Conservation (phyloP, 2,888 invertebrate genomes). For the Dicranocentrus wangi region DNA sequence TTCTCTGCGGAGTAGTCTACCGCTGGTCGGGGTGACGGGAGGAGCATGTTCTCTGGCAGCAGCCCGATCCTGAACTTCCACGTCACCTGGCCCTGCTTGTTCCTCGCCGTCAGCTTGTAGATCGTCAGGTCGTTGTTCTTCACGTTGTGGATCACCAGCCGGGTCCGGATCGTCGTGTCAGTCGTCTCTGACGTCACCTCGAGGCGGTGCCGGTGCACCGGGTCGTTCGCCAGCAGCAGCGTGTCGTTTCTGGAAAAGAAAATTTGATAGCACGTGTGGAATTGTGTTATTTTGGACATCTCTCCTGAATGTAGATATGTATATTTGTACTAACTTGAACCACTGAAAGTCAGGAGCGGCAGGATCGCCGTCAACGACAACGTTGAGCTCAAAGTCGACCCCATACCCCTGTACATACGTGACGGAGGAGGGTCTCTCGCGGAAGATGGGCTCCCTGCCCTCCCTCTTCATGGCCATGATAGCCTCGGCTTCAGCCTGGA, state of each 20-base stretch:
- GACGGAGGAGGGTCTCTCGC: constrained; percentile 90
- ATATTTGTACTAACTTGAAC: constrained; percentile 85
- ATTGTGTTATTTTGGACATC: not conserved
- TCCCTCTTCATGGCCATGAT: constrained; percentile 82
- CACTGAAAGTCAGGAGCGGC: constrained; percentile 87
- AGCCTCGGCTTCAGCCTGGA: constrained; percentile 90
- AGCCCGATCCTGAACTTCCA: constrained; percentile 33
- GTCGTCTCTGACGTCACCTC: constrained; percentile 13
- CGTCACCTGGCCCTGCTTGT: constrained; percentile 84
- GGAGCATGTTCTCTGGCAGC: constrained; percentile 4
- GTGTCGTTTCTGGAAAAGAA: constrained; percentile 82
- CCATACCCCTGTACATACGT: constrained; percentile 84
- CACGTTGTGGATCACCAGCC: constrained; percentile 84
- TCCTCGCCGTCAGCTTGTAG: constrained; percentile 88
- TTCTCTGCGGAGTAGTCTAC: constrained; percentile 31
- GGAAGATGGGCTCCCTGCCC: constrained; percentile 83
- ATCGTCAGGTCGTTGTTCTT: constrained; percentile 89
- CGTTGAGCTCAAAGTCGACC: constrained; percentile 82
- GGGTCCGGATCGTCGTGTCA: constrained; percentile 78
- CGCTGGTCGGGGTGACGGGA: not conserved
- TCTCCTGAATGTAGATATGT: not conserved
- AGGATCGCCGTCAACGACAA: constrained; percentile 90
- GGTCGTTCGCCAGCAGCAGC: constrained; percentile 77
- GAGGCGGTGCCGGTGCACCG: constrained; percentile 45
- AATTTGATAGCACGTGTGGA: not conserved